Evolutionary conservation across 2,888 invertebrate species (phyloP), one percentile per base, ranked within the genome.

Genomic region (Cheilosia variabilis): DNA sequence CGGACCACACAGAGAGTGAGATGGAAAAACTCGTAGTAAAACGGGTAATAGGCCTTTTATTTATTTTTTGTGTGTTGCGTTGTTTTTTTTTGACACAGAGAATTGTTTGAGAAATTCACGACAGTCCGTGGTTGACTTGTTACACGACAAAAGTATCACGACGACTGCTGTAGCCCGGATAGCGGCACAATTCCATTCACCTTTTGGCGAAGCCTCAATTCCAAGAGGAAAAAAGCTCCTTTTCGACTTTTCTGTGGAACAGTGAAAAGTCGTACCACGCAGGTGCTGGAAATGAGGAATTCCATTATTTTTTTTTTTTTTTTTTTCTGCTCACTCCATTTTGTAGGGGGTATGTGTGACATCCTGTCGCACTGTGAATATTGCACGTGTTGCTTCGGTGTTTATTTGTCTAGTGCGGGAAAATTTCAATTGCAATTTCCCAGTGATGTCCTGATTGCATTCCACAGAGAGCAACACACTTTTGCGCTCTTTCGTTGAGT

Each of bases 121-220:
- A 68, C 52, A 77, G 55, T 86, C 86, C 81, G 86, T 63, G 76
- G 81, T 72, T 77, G 57, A 86, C 76, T 86, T 86, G 86, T 81
- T 86, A 77, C 86, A 86, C 86, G 81, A 45, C 86, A 72, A 81
- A 86, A 81, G 81, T 86, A 81, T 86, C 81, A 86, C 76, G 72
- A 86, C 81, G 86, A 86, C 86, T 86, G 86, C 66, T 81, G 22
- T 81, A 77, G 71, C 81, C 81, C 86, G 77, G 86, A 81, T 81
- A 86, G 86, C 76, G 81, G 76, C 86, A 81, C 81, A 86, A 77
- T 86, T 86, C 86, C 86, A 86, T 81, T 86, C 81, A 81, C 81
- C 81, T 86, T 72, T 73, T 24, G 24, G 43, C 57, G 57, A 68
- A 81, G 62, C 43, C 76, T 68, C 45, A 77, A 68, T 86, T 86